Base-by-base conservation (phyloP, 2,888 invertebrate genomes). In the Stenurella melanura region DNA sequence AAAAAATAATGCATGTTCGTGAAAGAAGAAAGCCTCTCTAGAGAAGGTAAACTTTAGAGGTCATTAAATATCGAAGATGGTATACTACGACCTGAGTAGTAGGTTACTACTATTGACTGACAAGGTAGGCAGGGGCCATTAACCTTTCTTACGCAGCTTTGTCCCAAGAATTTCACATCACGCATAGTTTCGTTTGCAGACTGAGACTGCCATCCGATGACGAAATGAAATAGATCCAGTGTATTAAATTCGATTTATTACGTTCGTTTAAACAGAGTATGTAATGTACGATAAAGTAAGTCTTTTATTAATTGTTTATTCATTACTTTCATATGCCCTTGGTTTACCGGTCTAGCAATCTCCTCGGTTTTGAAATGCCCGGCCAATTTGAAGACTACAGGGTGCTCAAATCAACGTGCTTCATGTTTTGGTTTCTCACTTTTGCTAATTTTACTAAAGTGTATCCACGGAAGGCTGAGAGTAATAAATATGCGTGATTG, bases 91-190 rank as follows among this genome's bases (percentile, higher is more conserved):
- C 15, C 50, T 26, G 71, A 70, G 38, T 75, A 78, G 73, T 78
- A 73, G 75, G 75, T 75, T 78, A 73, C 66, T 66, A 63, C 73
- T 57, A 73, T 30, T 71, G 71, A 69, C 73, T 42, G 64, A 60
- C 78, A 78, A 78, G 77, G 78, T 78, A 77, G 74, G 73, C 69
- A 75, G 56, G 75, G 77, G 73, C 69, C 78, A 61, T 76, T 78
- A 77, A 78, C 78, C 80, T 72, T 15, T 77, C 38, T 26, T 54
- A 58, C 68, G 69, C 69, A 75, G 61, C 75, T 75, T 75, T 75
- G 75, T 77, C 77, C 69, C 70, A 64, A 66, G 69, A 63, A 63
- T 66, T 74, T 67, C 50, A 71, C 63, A 38, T 72, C 42, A 66
- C 34, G 73, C 71, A 71, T 61, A 57, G 21, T 34, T 30, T 10